Percentiles rank a stretch among this genome's conserved stretches.
Conservation (phyloP, 1,140 invertebrate species). For the Mizuhopecten yessoensis region DNA sequence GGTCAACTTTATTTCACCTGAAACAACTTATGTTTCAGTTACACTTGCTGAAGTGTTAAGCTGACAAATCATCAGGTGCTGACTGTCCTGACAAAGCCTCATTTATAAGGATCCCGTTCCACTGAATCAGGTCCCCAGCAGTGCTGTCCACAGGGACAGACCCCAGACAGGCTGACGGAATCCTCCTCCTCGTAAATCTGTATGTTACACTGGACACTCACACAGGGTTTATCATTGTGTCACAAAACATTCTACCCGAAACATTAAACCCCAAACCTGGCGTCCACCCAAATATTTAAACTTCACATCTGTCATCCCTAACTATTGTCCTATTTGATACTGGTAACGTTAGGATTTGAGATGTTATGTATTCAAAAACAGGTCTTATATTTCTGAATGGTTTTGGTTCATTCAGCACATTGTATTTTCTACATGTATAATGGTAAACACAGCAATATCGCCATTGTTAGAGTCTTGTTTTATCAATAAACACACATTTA, state of each 20-base stretch:
- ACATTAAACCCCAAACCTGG: neutral
- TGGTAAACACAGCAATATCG: neutral
- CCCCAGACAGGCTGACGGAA: neutral
- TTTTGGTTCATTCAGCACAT: neutral
- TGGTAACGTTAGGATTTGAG: neutral
- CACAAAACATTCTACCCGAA: neutral
- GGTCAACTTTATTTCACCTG: neutral
- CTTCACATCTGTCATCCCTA: neutral
- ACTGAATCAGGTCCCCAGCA: neutral
- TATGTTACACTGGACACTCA: neutral
- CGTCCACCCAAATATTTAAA: neutral
- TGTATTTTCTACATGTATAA: neutral
- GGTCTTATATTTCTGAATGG: neutral
- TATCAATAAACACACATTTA: neutral
- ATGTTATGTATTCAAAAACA: neutral
- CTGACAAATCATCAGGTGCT: neutral
- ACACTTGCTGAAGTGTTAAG: neutral
- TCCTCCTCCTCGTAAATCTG: neutral
- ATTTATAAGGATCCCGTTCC: neutral
- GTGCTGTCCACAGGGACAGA: neutral
- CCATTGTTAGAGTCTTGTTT: neutral
- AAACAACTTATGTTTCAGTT: neutral
- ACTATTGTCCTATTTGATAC: slow-evolving; percentile 2
- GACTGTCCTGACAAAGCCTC: neutral
- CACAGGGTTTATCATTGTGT: neutral